Evolutionary conservation across 2,113 vertebrate species (phyloP).

Genomic region (Vombatus ursinus): DNA sequence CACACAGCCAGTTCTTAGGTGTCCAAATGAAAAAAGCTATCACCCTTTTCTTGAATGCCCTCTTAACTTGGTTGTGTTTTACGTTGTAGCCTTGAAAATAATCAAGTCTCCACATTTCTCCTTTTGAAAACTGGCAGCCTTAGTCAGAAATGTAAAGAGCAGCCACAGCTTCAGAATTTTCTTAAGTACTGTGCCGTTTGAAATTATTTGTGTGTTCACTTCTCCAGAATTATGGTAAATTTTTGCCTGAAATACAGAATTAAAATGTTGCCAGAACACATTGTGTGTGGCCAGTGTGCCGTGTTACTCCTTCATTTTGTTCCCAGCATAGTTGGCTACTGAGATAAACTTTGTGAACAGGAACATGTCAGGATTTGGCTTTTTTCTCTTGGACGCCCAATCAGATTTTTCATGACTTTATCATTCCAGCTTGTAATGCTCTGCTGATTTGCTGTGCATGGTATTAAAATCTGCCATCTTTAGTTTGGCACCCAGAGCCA

Average conservation of each 20-base stretch:
- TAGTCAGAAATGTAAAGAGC: constrained; percentile 13
- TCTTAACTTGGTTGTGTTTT: neutral
- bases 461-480: constrained; percentile 67
- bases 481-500: constrained; percentile 80
- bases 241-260: neutral
- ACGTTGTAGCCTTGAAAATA: neutral
- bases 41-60: neutral
- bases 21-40: neutral
- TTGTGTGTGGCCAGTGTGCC: neutral
- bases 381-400: neutral
- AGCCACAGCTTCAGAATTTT: constrained; percentile 7
- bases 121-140: constrained; percentile 19
- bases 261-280: neutral
- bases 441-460: constrained; percentile 12
- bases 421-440: neutral
- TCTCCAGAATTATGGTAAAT: neutral
- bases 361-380: neutral
- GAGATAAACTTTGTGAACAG: constrained; percentile 37
- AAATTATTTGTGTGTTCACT: neutral
- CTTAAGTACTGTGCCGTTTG: constrained; percentile 25
- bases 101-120: neutral
- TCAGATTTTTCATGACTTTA: neutral
- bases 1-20: neutral
- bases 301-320: constrained; percentile 15
- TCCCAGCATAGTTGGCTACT: constrained; percentile 10